Evolutionary conservation across 2,797 vertebrate species (phyloP).

Genomic region (Chiloscyllium punctatum): DNA sequence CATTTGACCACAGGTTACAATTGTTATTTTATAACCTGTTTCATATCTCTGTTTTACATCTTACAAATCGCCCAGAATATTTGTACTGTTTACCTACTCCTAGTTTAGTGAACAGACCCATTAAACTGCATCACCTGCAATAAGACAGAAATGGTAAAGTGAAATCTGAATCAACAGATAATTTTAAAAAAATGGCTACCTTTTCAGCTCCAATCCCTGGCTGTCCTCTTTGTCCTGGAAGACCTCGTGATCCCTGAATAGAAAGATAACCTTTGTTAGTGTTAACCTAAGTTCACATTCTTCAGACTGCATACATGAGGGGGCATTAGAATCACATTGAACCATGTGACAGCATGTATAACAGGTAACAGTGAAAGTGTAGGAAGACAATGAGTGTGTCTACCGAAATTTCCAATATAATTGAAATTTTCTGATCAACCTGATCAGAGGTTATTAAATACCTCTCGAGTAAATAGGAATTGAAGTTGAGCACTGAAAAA

Average conservation of each 20-base stretch:
- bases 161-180: neutral
- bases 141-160: neutral
- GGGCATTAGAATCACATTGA: neutral
- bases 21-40: neutral
- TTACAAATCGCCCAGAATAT: neutral
- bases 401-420: neutral
- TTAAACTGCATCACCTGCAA: neutral
- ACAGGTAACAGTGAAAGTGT: neutral
- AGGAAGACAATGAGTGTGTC: neutral
- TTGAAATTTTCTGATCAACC: no score
- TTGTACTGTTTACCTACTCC: neutral
- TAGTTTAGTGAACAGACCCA: neutral
- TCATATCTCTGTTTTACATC: neutral
- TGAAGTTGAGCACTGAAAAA: no score
- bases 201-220: slow-evolving; percentile 62
- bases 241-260: slow-evolving; percentile 67
- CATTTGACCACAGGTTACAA: neutral
- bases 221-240: slow-evolving; percentile 62
- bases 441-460: no score
- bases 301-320: neutral
- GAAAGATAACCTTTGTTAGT: slow-evolving; percentile 10
- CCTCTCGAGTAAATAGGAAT: no score
- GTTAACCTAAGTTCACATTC: neutral
- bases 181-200: slow-evolving; percentile 53
- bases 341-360: neutral